Conservation (phyloP, 2,113 vertebrate genomes). For the Xerus inauris region DNA sequence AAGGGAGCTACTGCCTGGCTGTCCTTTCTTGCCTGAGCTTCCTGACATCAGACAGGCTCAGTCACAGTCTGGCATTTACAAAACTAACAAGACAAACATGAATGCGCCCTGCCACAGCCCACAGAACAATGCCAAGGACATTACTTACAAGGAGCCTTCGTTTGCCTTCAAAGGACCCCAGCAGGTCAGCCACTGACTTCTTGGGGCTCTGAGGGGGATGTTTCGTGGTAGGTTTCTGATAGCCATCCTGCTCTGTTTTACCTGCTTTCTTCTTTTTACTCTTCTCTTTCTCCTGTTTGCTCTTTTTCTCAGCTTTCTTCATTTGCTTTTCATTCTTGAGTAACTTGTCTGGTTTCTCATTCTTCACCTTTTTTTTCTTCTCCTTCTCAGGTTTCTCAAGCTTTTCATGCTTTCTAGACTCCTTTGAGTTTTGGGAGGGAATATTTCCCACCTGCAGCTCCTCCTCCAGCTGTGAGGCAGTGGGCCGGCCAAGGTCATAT, state of each 20-base stretch:
- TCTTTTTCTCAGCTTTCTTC: slow-evolving; percentile 92
- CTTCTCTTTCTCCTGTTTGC: slow-evolving; percentile 90
- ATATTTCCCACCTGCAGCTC: slow-evolving; percentile 80
- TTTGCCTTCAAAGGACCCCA: slow-evolving; percentile 96
- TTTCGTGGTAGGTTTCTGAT: slow-evolving; percentile 89
- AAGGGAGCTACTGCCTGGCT: neutral
- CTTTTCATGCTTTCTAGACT: slow-evolving; percentile 88
- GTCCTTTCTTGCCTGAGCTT: neutral
- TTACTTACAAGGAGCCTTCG: slow-evolving; percentile 95
- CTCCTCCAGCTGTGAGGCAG: slow-evolving; percentile 86
- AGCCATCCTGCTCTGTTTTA: slow-evolving; percentile 89
- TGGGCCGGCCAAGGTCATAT: slow-evolving; percentile 86
- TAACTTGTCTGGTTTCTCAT: slow-evolving; percentile 87
- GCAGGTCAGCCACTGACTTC: slow-evolving; percentile 88
- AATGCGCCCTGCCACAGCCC: neutral
- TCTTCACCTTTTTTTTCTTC: slow-evolving; percentile 93
- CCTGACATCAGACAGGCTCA: neutral
- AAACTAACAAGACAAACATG: neutral
- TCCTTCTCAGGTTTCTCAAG: slow-evolving; percentile 91
- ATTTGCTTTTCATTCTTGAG: slow-evolving; percentile 88
- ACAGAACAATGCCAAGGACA: neutral
- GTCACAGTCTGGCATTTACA: neutral
- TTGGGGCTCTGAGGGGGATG: slow-evolving; percentile 83
- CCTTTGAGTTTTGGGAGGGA: slow-evolving; percentile 89
- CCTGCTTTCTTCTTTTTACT: slow-evolving; percentile 92